Conservation (phyloP, 2,888 invertebrate genomes). For the Plagodis pulveraria region DNA sequence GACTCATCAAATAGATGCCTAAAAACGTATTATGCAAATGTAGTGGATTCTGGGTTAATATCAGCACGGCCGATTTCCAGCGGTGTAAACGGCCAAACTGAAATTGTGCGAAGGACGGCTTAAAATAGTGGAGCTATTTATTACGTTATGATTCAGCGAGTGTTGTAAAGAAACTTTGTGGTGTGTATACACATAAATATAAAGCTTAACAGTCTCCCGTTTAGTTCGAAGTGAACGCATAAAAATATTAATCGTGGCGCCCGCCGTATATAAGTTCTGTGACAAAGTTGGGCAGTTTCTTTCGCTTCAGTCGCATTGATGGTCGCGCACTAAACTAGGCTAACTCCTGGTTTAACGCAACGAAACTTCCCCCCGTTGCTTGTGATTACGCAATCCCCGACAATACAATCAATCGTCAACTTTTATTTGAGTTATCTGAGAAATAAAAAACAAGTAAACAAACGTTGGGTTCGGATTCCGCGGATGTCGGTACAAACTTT, state of each 20-base stretch:
- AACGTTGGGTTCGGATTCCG: conserved; percentile 67
- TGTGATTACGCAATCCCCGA: conserved; percentile 70
- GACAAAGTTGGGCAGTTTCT: conserved; percentile 54
- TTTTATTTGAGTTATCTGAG: conserved; percentile 80
- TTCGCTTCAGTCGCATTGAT: conserved; percentile 51
- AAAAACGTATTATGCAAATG: conserved; percentile 60
- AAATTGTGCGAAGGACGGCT: conserved; percentile 79
- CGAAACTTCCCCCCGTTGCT: conserved; percentile 52
- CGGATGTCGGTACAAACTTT: conserved; percentile 70
- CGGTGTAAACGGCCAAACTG: conserved; percentile 67
- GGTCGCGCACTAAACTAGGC: conserved; percentile 54
- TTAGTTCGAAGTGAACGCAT: conserved; percentile 46
- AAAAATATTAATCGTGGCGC: conserved; percentile 50
- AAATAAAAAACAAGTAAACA: conserved; percentile 80
- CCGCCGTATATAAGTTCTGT: conserved; percentile 41
- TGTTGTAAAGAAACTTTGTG: conserved; percentile 55
- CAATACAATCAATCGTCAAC: conserved; percentile 82
- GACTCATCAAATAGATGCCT: conserved; percentile 45
- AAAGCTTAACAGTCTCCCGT: conserved; percentile 43
- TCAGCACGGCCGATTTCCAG: conserved; percentile 67
- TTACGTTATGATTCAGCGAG: conserved; percentile 66
- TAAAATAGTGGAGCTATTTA: conserved; percentile 76
- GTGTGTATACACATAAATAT: conserved; percentile 49
- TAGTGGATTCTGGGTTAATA: conserved; percentile 64
- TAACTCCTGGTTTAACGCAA: conserved; percentile 63